These are phyloP conservation scores for Trichechus manatus DNA, from an alignment of 2,113 vertebrate species.

Conservation along the genomic window DNA sequence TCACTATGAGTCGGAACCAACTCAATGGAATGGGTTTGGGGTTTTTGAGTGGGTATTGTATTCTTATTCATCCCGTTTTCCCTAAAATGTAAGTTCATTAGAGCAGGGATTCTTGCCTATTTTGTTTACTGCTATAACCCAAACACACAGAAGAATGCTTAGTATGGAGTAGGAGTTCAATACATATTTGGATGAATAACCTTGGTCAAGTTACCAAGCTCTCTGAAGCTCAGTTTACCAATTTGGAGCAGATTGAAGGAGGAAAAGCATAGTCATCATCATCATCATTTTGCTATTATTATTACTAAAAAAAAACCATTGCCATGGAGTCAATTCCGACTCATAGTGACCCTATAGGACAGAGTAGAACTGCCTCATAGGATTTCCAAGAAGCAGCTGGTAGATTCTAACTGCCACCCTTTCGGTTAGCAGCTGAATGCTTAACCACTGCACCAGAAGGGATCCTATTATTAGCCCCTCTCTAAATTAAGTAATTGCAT, in stretches of 20 bases:
- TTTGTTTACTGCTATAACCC: background rate
- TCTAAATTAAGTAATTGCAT: constrained; percentile 5
- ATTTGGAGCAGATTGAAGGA: background rate
- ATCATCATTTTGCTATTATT: background rate
- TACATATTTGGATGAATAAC: background rate
- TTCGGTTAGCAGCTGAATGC: too few relatives aligned
- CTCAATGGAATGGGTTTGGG: background rate
- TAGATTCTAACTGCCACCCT: too few relatives aligned
- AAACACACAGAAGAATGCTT: background rate
- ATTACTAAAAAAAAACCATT: background rate
- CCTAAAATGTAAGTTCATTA: background rate
- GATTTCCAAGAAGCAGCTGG: too few relatives aligned
- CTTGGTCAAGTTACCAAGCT: background rate
- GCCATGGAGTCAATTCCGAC: too few relatives aligned
- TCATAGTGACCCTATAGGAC: too few relatives aligned
- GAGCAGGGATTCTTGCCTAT: background rate
- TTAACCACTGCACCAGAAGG: too few relatives aligned
- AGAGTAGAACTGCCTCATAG: too few relatives aligned
- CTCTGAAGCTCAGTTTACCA: background rate
- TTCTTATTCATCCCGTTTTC: background rate
- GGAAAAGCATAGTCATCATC: background rate
- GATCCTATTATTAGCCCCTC: background rate
- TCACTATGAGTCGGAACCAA: background rate
- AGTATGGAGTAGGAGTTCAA: background rate
- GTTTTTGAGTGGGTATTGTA: background rate